Evolutionary conservation across 30 jellyfish, hydroid and myxozoan genomes (phyloP).

Genomic region (Cassiopea andromeda): DNA sequence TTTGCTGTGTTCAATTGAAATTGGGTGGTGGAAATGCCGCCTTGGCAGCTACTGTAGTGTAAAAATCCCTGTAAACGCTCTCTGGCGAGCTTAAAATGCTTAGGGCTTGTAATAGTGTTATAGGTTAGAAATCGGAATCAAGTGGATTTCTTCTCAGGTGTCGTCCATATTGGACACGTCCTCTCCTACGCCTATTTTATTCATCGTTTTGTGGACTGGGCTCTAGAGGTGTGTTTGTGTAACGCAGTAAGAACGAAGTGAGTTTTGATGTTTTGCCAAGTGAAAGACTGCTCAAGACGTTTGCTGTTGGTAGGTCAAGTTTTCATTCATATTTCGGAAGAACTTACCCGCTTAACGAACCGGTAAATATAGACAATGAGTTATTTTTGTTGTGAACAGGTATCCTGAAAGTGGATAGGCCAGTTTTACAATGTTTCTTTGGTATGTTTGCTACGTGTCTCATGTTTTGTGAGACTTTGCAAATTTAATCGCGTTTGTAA

Average conservation of each 20-base stretch:
- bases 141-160: neutral
- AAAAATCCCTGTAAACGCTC: neutral
- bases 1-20: no score
- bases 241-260: constrained; percentile 3
- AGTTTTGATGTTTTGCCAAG: neutral
- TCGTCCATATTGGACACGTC: constrained; percentile 16
- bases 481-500: no score
- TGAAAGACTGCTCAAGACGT: neutral
- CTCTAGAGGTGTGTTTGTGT: constrained; percentile 22
- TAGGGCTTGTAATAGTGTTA: neutral
- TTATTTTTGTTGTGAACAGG: neutral
- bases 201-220: constrained; percentile 18
- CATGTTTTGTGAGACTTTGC: no score
- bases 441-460: no score
- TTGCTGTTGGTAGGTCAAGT: neutral
- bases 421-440: no score
- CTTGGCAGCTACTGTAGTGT: no score
- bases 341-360: neutral
- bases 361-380: neutral
- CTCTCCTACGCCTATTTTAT: constrained; percentile 4
- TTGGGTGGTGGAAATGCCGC: no score
- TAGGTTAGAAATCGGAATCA: neutral
- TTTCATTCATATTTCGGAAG: neutral
- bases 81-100: neutral
- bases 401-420: neutral